Conservation (phyloP, 2,888 invertebrate genomes). For the Heteropelma amictum region DNA sequence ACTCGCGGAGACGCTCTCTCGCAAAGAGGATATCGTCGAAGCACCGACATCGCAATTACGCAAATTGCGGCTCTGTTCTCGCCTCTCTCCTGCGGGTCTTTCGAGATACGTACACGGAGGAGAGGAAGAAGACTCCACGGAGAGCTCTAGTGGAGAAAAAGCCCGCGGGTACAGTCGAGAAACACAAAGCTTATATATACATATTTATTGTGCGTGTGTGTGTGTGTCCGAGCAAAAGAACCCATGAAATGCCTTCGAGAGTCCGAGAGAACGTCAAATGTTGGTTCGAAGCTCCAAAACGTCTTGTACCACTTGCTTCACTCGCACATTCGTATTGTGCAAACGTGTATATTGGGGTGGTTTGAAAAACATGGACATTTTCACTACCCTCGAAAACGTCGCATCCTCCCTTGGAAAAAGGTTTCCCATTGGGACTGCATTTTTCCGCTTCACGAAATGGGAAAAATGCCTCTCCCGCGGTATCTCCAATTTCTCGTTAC, state of each 20-base stretch:
- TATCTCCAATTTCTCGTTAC: too few relatives aligned
- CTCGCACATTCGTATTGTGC: neutral
- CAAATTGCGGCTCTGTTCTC: conserved; percentile 75
- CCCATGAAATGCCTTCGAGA: conserved; percentile 11
- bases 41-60: conserved; percentile 74
- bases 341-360: neutral
- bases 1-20: conserved; percentile 40
- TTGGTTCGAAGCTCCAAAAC: neutral
- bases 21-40: conserved; percentile 56
- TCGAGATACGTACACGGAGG: too few relatives aligned
- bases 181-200: neutral
- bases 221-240: neutral
- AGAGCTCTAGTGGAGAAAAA: conserved; percentile 26
- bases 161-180: conserved; percentile 19
- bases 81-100: conserved; percentile 69
- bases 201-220: neutral
- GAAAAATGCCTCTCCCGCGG: too few relatives aligned
- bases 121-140: neutral
- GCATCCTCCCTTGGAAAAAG: too few relatives aligned
- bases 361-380: neutral
- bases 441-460: too few relatives aligned
- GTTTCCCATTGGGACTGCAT: too few relatives aligned
- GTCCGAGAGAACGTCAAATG: neutral
- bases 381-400: neutral
- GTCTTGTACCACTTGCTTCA: neutral